Evolutionary conservation across 2,888 invertebrate genomes (phyloP), one percentile per base, ranked within the genome.

Genomic region (Hemaris fuciformis): DNA sequence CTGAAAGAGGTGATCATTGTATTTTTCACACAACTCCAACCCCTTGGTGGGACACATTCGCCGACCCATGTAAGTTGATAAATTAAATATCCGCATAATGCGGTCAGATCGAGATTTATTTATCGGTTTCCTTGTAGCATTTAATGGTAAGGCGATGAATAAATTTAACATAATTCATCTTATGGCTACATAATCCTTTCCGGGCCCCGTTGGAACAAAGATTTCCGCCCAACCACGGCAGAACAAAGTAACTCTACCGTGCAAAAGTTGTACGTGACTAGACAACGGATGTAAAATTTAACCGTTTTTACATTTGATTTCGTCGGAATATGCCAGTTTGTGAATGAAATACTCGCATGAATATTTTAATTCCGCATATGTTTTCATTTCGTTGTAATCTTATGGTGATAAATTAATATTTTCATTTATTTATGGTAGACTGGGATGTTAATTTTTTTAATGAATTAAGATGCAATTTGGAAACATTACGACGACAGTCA

Each of bases 201-300:
- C 63, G 63, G 66, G 57, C 59, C 61, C 64, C 67, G 38, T 62
- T 59, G 62, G 65, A 66, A 66, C 65, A 70, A 63, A 67, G 64
- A 64, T 63, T 73, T 66, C 64, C 71, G 61, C 62, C 63, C 65
- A 67, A 69, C 63, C 67, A 62, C 63, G 61, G 64, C 53, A 41
- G 67, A 61, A 64, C 65, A 72, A 75, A 78, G 65, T 75, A 74
- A 72, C 65, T 77, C 67, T 64, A 59, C 68, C 71, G 68, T 71
- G 66, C 70, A 68, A 70, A 66, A 66, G 66, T 48, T 38, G 66
- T 65, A 78, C 81, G 80, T 80, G 81, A 79, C 80, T 71, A 72
- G 74, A 70, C 72, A 69, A 69, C 69, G 69, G 68, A 70, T 68
- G 73, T 71, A 64, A 70, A 72, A 67, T 68, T 63, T 34, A 41